These are phyloP conservation scores for Gopherus evgoodei DNA, from an alignment of 2,113 vertebrate species.

Conservation along the genomic window DNA sequence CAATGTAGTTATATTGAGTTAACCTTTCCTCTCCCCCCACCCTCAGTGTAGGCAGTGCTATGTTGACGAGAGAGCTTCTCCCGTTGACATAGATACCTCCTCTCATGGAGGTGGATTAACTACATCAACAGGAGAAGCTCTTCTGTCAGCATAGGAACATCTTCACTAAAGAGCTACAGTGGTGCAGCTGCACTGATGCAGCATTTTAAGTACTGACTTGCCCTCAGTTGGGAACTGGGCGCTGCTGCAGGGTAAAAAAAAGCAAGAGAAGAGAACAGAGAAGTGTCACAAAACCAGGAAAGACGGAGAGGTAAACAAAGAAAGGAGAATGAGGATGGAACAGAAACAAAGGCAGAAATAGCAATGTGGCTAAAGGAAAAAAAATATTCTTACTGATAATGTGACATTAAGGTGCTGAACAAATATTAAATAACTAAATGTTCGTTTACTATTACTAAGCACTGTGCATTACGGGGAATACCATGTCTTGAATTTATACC, in stretches of 20 bases:
- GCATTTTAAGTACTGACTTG: not conserved
- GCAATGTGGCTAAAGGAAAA: not conserved
- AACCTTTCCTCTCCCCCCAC: not conserved
- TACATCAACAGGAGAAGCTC: not conserved
- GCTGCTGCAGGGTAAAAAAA: not conserved
- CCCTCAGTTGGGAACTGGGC: not conserved
- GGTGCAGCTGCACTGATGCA: not conserved
- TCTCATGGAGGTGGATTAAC: not conserved
- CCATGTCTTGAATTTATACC: not conserved
- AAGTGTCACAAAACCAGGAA: not conserved
- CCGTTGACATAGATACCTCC: not conserved
- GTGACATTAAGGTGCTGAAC: not conserved
- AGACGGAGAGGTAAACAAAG: not conserved
- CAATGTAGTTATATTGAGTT: not conserved
- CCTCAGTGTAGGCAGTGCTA: not conserved
- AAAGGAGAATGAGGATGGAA: not conserved
- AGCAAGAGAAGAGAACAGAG: not conserved
- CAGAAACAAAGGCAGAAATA: not conserved
- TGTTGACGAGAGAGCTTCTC: not conserved
- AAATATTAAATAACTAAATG: not conserved
- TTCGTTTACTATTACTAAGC: not conserved
- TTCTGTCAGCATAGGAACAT: not conserved
- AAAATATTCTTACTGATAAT: not conserved
- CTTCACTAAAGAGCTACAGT: not conserved
- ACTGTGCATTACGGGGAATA: not conserved